These are phyloP conservation scores for Drosophila merina DNA, from an alignment of 2,888 invertebrate species.

Conservation along the genomic window DNA sequence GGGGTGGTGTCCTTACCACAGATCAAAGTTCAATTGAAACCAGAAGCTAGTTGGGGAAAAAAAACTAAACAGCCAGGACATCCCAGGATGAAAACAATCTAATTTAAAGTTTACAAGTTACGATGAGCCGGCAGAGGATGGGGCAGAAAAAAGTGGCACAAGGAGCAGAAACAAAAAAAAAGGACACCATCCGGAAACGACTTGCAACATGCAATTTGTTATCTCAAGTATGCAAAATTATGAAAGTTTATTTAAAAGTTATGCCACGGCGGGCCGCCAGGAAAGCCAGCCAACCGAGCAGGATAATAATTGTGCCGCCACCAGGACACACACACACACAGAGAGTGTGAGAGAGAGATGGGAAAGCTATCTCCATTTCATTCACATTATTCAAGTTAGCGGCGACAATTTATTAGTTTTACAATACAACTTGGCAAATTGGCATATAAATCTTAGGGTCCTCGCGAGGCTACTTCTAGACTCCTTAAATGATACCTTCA, in stretches of 20 bases:
- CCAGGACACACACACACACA: conserved; percentile 29
- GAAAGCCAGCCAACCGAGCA: conserved; percentile 46
- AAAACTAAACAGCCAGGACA: no score
- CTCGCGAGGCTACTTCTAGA: conserved; percentile 25
- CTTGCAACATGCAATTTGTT: conserved; percentile 76
- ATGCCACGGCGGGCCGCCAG: conserved; percentile 57
- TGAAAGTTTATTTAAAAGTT: conserved; percentile 77
- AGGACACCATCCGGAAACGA: conserved; percentile 47
- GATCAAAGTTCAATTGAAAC: conserved; percentile 25
- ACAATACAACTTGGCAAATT: conserved; percentile 79
- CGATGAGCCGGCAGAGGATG: conserved; percentile 34
- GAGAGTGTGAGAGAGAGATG: conserved; percentile 18
- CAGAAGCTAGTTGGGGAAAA: no score
- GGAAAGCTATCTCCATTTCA: conserved; percentile 15
- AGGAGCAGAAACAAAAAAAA: not conserved
- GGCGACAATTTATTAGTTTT: conserved; percentile 79
- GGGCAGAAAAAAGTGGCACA: not conserved
- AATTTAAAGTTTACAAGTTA: conserved; percentile 71
- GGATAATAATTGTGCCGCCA: conserved; percentile 73
- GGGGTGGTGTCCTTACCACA: no score
- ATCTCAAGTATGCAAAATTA: conserved; percentile 78
- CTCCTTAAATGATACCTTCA: conserved; percentile 13
- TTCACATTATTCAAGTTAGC: conserved; percentile 65
- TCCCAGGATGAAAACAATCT: conserved; percentile 64
- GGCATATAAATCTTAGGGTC: conserved; percentile 66